Evolutionary conservation across 1,140 invertebrate species (phyloP).

Genomic region (Drosophila micromelanica): DNA sequence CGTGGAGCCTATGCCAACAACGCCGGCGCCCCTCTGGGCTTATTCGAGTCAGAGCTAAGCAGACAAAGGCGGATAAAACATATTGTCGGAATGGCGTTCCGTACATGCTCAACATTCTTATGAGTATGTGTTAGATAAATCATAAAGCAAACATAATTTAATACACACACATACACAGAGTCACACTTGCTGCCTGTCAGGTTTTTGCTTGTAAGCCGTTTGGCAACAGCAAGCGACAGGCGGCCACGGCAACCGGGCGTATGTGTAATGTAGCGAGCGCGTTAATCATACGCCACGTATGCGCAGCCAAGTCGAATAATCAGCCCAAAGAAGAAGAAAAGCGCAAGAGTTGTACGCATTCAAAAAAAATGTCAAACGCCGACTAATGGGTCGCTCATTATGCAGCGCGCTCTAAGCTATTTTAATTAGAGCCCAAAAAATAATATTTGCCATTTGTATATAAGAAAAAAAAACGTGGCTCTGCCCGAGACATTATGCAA

Average conservation of each 20-base stretch:
- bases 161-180: slow-evolving; percentile 45
- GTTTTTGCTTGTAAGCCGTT: slow-evolving; percentile 16
- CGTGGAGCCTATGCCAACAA: slow-evolving; percentile 11
- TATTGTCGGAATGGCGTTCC: slow-evolving; percentile 39
- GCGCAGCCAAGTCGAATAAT: slow-evolving; percentile 63
- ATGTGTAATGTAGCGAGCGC: slow-evolving; percentile 59
- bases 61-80: slow-evolving; percentile 59
- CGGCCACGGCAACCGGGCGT: slow-evolving; percentile 44
- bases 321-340: slow-evolving; percentile 31
- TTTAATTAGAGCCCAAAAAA: slow-evolving; percentile 60
- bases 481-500: slow-evolving; percentile 60
- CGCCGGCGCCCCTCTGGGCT: neutral
- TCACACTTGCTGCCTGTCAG: slow-evolving; percentile 4
- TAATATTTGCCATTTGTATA: slow-evolving; percentile 33
- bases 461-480: slow-evolving; percentile 19
- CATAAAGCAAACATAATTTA: slow-evolving; percentile 74
- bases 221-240: slow-evolving; percentile 8
- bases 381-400: slow-evolving; percentile 42
- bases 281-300: slow-evolving; percentile 68
- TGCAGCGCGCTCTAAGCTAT: slow-evolving; percentile 36
- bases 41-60: slow-evolving; percentile 5
- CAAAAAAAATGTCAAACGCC: neutral
- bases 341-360: neutral
- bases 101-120: slow-evolving; percentile 25
- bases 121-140: slow-evolving; percentile 62